Evolutionary conservation across 2,888 invertebrate genomes (phyloP).

Genomic region (Hirtodrosophila duncani): DNA sequence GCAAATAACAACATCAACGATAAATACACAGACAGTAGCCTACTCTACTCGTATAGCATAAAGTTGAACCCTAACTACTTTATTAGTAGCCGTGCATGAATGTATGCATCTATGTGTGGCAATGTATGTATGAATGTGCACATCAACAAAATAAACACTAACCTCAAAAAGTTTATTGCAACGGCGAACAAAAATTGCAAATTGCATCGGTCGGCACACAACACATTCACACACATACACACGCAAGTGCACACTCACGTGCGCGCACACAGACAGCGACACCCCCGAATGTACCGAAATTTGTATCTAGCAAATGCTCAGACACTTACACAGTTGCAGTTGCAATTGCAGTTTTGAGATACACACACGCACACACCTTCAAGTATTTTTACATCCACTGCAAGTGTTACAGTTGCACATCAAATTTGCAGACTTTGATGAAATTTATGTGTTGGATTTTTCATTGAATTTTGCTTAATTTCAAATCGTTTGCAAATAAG

Average conservation of each 20-base stretch:
- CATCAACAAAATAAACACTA: constrained; percentile 49
- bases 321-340: constrained; percentile 38
- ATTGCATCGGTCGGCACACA: constrained; percentile 40
- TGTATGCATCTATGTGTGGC: too few relatives aligned
- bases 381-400: constrained; percentile 1
- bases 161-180: constrained; percentile 67
- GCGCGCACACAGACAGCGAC: constrained; percentile 35
- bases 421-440: constrained; percentile 48
- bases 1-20: too few relatives aligned
- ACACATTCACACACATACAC: constrained; percentile 30
- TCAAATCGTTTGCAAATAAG: constrained; percentile 7
- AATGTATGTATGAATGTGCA: constrained; percentile 4
- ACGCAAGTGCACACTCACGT: constrained; percentile 16
- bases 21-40: constrained; percentile 2
- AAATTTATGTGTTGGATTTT: constrained; percentile 13
- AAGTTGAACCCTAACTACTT: too few relatives aligned
- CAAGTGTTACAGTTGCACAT: constrained; percentile 31
- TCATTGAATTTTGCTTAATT: constrained; percentile 14
- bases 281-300: constrained; percentile 40
- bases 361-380: constrained; percentile 17
- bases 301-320: constrained; percentile 29
- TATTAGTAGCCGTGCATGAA: background rate
- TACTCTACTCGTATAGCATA: background rate
- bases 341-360: constrained; percentile 41
- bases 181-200: constrained; percentile 51